phyloP scores from a whole-genome alignment of 2,888 invertebrate species.

The Pollenia angustigena region DNA sequence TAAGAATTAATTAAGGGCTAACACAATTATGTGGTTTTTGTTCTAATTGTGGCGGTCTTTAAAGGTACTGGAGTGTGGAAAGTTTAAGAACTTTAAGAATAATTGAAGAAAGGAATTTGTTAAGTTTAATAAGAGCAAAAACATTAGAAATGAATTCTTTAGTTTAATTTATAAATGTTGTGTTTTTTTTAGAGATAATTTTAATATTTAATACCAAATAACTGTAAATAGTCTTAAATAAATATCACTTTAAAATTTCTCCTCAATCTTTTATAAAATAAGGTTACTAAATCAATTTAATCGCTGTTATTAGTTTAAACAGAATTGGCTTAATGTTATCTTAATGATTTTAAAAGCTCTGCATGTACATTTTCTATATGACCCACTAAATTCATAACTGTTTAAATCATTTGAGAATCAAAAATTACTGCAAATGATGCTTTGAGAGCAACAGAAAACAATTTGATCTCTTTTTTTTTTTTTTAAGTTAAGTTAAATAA shows the following conservation, averaged over 20 bases:
- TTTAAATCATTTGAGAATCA: too few species aligned
- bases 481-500: too few species aligned
- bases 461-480: too few species aligned
- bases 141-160: background rate
- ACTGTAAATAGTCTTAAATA: too few species aligned
- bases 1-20: conserved; percentile 34
- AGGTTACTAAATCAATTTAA: background rate
- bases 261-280: background rate
- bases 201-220: background rate
- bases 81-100: background rate
- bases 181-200: background rate
- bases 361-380: too few species aligned
- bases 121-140: background rate
- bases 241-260: too few species aligned
- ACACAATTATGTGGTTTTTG: background rate
- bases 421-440: too few species aligned
- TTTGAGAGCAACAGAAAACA: too few species aligned
- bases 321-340: too few species aligned
- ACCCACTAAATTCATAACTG: too few species aligned
- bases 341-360: too few species aligned
- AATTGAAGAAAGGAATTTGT: background rate
- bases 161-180: background rate
- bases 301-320: background rate
- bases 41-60: background rate
- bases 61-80: conserved; percentile 17